A percentile compares a stretch with the other conserved stretches of the same genome.
phyloP scores from a whole-genome alignment of 2,888 invertebrate genomes.

The Ellobium chinense region DNA sequence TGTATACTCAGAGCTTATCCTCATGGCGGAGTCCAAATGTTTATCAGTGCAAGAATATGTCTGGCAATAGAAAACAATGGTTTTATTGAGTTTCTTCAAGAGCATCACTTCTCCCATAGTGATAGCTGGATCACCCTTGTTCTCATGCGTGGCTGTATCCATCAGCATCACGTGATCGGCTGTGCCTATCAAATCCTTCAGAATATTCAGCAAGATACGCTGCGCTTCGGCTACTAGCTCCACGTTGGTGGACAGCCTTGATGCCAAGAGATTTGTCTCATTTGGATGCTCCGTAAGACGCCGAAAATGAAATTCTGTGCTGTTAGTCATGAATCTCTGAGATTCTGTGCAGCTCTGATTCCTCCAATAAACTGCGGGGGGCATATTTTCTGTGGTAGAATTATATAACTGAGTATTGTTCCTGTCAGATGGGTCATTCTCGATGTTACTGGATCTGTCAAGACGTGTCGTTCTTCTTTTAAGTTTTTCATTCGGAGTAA shows the following conservation, averaged over 20 bases:
- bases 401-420: too few relatives aligned
- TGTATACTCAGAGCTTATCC: neutral
- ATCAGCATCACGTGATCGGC: constrained; percentile 48
- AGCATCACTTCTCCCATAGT: constrained; percentile 42
- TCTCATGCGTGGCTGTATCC: constrained; percentile 44
- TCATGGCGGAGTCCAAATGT: neutral
- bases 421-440: too few relatives aligned
- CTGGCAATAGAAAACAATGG: constrained; percentile 31
- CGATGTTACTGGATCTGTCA: too few relatives aligned
- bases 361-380: too few relatives aligned
- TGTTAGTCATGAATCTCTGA: too few relatives aligned
- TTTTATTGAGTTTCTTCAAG: constrained; percentile 16
- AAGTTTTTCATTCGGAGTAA: too few relatives aligned
- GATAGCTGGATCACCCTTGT: constrained; percentile 52
- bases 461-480: too few relatives aligned
- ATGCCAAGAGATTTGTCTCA: neutral
- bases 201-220: constrained; percentile 42
- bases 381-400: too few relatives aligned
- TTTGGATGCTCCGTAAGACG: neutral
- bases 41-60: neutral
- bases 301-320: neutral
- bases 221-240: constrained; percentile 46
- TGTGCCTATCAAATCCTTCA: constrained; percentile 28
- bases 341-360: too few relatives aligned
- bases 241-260: constrained; percentile 17